Evolutionary conservation across 1,140 invertebrate genomes (phyloP), one percentile per base, ranked within the genome.

Genomic region (Orchesella cincta): DNA sequence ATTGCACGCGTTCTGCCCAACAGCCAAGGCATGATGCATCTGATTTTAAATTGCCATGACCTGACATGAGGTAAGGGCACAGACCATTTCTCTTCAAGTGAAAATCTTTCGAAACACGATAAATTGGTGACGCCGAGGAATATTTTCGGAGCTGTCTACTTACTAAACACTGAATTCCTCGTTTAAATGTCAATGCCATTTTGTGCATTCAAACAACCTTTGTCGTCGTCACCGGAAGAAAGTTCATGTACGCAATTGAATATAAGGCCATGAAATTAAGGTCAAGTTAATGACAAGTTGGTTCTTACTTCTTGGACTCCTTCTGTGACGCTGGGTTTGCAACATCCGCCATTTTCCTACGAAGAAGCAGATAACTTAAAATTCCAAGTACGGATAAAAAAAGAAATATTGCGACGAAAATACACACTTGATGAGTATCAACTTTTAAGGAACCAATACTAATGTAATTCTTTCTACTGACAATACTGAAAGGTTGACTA

Each of bases 231-330:
- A n/a, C n/a, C n/a, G n/a, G n/a, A n/a, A n/a, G n/a, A n/a, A n/a
- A n/a, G n/a, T n/a, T n/a, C n/a, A n/a, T n/a, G n/a, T n/a, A n/a
- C n/a, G n/a, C n/a, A n/a, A n/a, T n/a, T n/a, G n/a, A n/a, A n/a
- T n/a, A n/a, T n/a, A n/a, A n/a, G n/a, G n/a, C n/a, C 33, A 5
- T 29, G 5, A 67, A 67, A 67, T 31, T 46, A 67, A 33, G 33
- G 8, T 8, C 3, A 29, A 67, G 14, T 31, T 18, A 67, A 29
- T 67, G n/a, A n/a, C n/a, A n/a, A 8, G 31, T 31, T 29, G 26
- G n/a, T 29, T 29, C 62, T 67, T 67, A 67, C 62, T 67, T 67
- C 62, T 67, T 67, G 1, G 62, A 67, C 31, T 67, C 62, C 62
- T 67, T 67, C 33, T 67, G 62, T 5, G 62, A 29, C 12, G 62